Conservation (phyloP, 2,797 vertebrate genomes). For the Florisuga fusca region DNA sequence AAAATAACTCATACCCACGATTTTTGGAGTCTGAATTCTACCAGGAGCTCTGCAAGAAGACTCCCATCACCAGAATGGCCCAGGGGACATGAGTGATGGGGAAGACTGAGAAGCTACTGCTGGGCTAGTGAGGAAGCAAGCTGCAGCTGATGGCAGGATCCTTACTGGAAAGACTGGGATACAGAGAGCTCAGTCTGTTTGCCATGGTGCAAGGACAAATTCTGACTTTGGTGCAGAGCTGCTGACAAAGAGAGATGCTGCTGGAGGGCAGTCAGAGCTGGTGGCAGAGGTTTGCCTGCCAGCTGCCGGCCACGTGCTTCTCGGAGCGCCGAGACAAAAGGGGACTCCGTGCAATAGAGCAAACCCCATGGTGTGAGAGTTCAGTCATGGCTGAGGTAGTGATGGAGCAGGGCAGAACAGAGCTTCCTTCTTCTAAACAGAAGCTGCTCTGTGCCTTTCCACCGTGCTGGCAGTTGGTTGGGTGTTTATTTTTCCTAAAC, state of each 20-base stretch:
- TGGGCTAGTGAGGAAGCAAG: neutral
- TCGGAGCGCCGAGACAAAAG: neutral
- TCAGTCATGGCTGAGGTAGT: neutral
- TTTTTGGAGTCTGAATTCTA: slow-evolving; percentile 91
- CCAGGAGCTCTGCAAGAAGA: slow-evolving; percentile 81
- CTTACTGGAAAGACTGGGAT: slow-evolving; percentile 25
- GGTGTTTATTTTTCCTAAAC: slow-evolving; percentile 39
- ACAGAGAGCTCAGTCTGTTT: neutral
- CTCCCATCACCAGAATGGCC: slow-evolving; percentile 58
- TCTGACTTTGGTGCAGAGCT: slow-evolving; percentile 13
- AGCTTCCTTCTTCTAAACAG: neutral
- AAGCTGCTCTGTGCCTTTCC: neutral
- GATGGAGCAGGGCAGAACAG: neutral
- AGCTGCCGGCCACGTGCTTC: neutral
- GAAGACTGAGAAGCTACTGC: neutral
- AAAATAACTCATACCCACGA: slow-evolving; percentile 91
- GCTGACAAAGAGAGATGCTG: neutral
- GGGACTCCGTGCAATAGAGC: neutral
- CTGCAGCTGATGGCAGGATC: neutral
- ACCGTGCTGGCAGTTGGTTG: slow-evolving; percentile 33
- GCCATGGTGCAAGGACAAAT: slow-evolving; percentile 40
- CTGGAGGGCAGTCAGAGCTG: neutral
- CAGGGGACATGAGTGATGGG: slow-evolving; percentile 69
- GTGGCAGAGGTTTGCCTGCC: neutral
- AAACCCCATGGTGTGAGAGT: neutral